Evolutionary conservation across 2,113 vertebrate species (phyloP).

Genomic region (Pitta sordida): DNA sequence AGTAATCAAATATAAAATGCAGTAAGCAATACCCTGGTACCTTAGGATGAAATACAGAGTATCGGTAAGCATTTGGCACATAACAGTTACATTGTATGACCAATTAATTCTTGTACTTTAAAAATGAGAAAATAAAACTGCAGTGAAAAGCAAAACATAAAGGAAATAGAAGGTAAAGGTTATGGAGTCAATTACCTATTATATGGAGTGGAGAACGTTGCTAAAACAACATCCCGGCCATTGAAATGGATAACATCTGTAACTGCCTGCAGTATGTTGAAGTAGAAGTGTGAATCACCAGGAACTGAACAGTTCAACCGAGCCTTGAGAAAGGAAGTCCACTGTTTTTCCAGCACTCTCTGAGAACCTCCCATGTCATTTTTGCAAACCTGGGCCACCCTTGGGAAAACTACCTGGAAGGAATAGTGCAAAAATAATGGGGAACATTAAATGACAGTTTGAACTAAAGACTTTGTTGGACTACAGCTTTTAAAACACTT

Average conservation of each 20-base stretch:
- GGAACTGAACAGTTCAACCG: slow-evolving; percentile 97
- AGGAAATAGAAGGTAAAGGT: background rate
- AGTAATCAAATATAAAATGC: background rate
- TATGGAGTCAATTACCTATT: slow-evolving; percentile 84
- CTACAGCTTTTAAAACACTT: slow-evolving; percentile 1
- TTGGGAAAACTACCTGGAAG: slow-evolving; percentile 91
- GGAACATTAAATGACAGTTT: slow-evolving; percentile 1
- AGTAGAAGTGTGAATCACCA: slow-evolving; percentile 97
- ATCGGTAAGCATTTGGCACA: accelerated
- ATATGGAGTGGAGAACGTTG: slow-evolving; percentile 97
- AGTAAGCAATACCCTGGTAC: background rate
- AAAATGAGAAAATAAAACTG: background rate
- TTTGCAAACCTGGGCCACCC: slow-evolving; percentile 95
- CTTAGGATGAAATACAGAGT: background rate
- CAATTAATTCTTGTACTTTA: background rate
- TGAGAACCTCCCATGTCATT: slow-evolving; percentile 96
- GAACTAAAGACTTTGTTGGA: background rate
- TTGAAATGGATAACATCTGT: slow-evolving; percentile 91
- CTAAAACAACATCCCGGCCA: slow-evolving; percentile 91
- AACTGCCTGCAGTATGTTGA: slow-evolving; percentile 96
- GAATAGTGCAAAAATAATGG: background rate
- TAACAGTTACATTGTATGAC: background rate
- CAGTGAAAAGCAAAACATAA: background rate
- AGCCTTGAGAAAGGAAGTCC: slow-evolving; percentile 97
- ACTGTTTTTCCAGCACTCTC: slow-evolving; percentile 96